phyloP scores from a whole-genome alignment of 2,113 vertebrate genomes.

The Chauna torquata region DNA sequence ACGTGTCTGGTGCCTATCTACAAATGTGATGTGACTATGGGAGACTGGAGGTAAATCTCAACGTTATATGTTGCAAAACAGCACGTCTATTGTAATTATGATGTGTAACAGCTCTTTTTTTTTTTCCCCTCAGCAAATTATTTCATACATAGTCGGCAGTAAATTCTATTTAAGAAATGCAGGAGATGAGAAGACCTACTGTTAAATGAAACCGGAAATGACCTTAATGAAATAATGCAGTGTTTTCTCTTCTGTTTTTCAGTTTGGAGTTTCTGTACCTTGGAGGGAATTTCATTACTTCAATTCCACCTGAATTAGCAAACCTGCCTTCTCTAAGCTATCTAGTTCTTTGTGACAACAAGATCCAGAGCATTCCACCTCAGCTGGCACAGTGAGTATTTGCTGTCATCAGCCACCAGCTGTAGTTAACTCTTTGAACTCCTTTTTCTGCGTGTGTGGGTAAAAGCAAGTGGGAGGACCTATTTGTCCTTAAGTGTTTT shows the following conservation, averaged over 20 bases:
- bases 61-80: background rate
- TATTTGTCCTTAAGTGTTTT: background rate
- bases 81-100: background rate
- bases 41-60: background rate
- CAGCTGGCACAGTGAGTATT: slow-evolving; percentile 92
- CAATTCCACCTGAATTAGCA: slow-evolving; percentile 93
- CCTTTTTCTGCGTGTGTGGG: background rate
- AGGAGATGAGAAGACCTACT: background rate
- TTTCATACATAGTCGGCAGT: background rate
- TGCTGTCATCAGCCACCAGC: background rate
- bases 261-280: slow-evolving; percentile 97
- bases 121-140: background rate
- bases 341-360: slow-evolving; percentile 96
- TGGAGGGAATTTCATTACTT: slow-evolving; percentile 94
- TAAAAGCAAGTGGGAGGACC: background rate
- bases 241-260: slow-evolving; percentile 34
- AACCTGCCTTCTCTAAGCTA: slow-evolving; percentile 91
- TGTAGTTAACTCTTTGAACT: background rate
- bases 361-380: slow-evolving; percentile 95
- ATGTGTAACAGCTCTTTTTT: background rate
- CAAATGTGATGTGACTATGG: background rate
- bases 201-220: background rate
- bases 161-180: background rate
- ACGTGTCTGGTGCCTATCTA: background rate
- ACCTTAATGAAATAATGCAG: background rate